Base-by-base conservation (phyloP, 2,888 invertebrate genomes). In the Pseudoips prasinana region DNA sequence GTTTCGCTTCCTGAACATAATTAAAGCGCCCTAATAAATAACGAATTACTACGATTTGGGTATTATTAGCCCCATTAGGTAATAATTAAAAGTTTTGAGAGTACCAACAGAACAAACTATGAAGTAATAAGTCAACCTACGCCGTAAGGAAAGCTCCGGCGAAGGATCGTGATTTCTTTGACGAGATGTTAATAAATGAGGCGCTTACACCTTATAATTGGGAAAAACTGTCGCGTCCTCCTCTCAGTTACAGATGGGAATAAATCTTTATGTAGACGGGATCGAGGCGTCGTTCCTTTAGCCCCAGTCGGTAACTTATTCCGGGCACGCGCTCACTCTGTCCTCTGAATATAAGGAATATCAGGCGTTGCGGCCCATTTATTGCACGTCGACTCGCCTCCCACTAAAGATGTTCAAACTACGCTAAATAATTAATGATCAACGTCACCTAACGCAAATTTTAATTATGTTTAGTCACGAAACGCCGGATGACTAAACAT, bases 181-280 rank as follows among this genome's bases (percentile, higher is more conserved):
- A 87, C 78, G 79, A 84, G 83, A 78, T 77, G 83, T 76, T 84
- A 86, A 85, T 82, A 85, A 82, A 87, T 83, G 80, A 74, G 67
- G 65, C 75, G 77, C 83, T 85, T 83, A 81, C 77, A 79, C 78
- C 75, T 82, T 81, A 79, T 87, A 86, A 86, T 86, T 86, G 84
- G 79, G 80, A 85, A 86, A 87, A 85, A 85, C 71, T 81, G 86
- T 84, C 86, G 82, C 85, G 85, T 87, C 76, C 72, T 64, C 77
- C 65, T 76, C 87, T 86, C 84, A 83, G 81, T 86, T 85, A 86
- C 86, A 83, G 82, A 84, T 82, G 80, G 76, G 81, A 77, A 87
- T 88, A 85, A 88, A 87, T 88, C 87, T 88, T 82, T 84, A 82
- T 82, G 79, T 82, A 86, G 84, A 79, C 76, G 73, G 78, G 72